Evolutionary conservation across 2,113 vertebrate genomes (phyloP).

Genomic region (Aldabrachelys gigantea): DNA sequence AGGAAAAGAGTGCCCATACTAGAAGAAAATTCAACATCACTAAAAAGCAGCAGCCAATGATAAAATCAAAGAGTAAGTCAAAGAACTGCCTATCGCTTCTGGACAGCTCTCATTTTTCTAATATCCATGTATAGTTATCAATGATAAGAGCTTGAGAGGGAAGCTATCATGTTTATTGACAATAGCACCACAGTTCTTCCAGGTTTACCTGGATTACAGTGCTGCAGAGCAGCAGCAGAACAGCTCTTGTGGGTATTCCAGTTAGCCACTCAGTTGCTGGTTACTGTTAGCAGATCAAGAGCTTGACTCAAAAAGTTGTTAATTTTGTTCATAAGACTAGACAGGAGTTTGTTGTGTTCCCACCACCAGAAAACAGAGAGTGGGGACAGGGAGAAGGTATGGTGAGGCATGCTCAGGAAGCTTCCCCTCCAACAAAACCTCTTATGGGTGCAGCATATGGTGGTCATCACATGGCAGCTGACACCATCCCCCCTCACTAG

Average conservation of each 20-base stretch:
- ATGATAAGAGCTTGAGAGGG: not conserved
- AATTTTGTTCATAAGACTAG: not conserved
- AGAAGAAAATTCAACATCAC: not conserved
- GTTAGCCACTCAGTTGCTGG: no score
- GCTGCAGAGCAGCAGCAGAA: not conserved
- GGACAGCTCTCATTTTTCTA: no score
- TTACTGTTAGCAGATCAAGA: not conserved
- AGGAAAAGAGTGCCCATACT: no score
- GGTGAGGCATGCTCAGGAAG: no score
- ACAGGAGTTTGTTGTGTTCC: not conserved
- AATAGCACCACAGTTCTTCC: no score
- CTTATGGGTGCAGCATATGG: not conserved
- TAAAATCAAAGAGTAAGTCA: not conserved
- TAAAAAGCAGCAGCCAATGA: not conserved
- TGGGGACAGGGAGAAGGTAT: no score
- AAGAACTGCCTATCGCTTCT: not conserved
- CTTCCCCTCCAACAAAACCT: no score
- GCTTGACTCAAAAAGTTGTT: not conserved
- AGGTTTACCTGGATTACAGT: not conserved
- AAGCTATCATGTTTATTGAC: not conserved
- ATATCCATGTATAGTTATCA: not conserved
- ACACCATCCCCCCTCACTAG: not conserved
- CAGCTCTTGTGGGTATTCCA: not conserved
- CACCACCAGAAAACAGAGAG: not conserved
- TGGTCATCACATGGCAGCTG: not conserved